Conservation (phyloP, 2,888 invertebrate genomes). For the Polydrusus pterygomalis region DNA sequence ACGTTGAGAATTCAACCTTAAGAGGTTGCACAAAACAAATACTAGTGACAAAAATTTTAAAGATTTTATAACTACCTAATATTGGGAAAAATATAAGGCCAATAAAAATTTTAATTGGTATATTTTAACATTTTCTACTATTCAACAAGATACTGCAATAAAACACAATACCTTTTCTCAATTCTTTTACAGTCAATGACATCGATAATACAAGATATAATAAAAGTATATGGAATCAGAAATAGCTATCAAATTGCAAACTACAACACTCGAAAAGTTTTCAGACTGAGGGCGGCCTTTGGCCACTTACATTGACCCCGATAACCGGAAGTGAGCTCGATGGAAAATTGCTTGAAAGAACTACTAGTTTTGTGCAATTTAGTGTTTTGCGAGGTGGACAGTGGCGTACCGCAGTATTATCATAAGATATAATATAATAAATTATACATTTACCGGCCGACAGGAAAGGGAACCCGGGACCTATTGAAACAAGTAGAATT, state of each 20-base stretch:
- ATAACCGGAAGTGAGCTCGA: constrained; percentile 30
- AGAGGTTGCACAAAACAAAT: too few relatives aligned
- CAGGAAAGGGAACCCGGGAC: too few relatives aligned
- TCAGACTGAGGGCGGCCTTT: constrained; percentile 42
- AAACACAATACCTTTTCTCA: neutral
- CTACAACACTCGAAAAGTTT: constrained; percentile 46
- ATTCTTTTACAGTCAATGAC: neutral
- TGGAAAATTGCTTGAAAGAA: constrained; percentile 44
- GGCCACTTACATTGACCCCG: constrained; percentile 51
- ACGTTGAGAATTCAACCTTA: too few relatives aligned
- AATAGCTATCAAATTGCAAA: constrained; percentile 45
- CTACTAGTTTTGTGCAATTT: constrained; percentile 35
- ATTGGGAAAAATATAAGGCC: too few relatives aligned
- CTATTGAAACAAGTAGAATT: too few relatives aligned
- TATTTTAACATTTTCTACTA: too few relatives aligned
- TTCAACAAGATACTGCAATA: too few relatives aligned
- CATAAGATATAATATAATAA: neutral
- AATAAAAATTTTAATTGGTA: too few relatives aligned
- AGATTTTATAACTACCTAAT: too few relatives aligned
- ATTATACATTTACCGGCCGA: too few relatives aligned
- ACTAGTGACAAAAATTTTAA: too few relatives aligned
- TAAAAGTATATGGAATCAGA: constrained; percentile 7
- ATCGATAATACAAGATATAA: constrained; percentile 10
- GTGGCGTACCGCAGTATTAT: neutral
- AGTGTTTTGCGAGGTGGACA: constrained; percentile 20